A percentile compares a stretch with the other conserved stretches of the same genome.
These are phyloP conservation scores for Siniperca scherzeri DNA, from an alignment of 2,797 vertebrate species.

Conservation along the genomic window DNA sequence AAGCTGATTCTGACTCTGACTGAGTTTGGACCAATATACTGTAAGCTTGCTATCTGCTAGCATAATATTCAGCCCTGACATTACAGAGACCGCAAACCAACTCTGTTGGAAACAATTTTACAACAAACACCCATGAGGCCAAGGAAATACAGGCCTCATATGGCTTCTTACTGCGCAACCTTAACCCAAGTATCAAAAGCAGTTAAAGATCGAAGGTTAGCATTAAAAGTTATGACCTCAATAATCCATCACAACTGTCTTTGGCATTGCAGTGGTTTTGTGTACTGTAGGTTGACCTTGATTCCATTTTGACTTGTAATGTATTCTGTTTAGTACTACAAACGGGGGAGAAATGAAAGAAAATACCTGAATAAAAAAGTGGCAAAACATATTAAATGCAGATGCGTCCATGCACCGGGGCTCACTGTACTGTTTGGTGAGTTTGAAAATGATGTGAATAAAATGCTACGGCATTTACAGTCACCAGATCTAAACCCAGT, in stretches of 20 bases:
- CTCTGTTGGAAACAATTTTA: constrained; percentile 12
- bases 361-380: too few species aligned
- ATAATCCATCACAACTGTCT: background rate
- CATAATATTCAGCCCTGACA: constrained; percentile 14
- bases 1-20: too few species aligned
- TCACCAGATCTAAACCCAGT: too few species aligned
- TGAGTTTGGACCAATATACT: background rate
- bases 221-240: constrained; percentile 32
- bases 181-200: background rate
- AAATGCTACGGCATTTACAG: too few species aligned
- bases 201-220: background rate
- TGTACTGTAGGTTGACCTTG: background rate
- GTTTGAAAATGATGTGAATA: too few species aligned
- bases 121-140: background rate
- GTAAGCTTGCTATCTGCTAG: background rate
- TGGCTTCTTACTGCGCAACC: background rate
- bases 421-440: too few species aligned
- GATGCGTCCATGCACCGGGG: too few species aligned
- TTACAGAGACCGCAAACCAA: background rate
- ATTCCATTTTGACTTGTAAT: background rate
- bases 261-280: background rate
- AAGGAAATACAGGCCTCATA: background rate
- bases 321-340: background rate
- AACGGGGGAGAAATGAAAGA: too few species aligned
- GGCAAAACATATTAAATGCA: too few species aligned